A percentile compares a stretch with the other conserved stretches of the same genome.
These are phyloP conservation scores for Hyperoodon ampullatus DNA, from an alignment of 2,113 vertebrate genomes.

Conservation along the genomic window DNA sequence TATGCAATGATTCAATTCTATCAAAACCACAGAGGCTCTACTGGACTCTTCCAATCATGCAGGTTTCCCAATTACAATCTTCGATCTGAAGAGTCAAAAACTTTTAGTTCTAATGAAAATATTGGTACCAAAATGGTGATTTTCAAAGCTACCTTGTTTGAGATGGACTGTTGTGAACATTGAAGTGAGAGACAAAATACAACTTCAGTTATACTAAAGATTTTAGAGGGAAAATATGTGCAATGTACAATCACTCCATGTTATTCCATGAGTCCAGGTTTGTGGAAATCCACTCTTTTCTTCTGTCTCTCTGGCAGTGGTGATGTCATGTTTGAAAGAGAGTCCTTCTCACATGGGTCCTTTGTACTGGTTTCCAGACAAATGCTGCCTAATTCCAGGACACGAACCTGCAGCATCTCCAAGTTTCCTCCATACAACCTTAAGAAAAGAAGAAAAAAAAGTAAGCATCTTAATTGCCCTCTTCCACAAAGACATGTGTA, in stretches of 20 bases:
- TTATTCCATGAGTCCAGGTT: slow-evolving; percentile 62
- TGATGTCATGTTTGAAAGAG: slow-evolving; percentile 55
- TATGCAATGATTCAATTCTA: slow-evolving; percentile 30
- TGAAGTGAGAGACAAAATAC: slow-evolving; percentile 63
- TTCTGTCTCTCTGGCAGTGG: slow-evolving; percentile 57
- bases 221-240: slow-evolving; percentile 44
- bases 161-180: slow-evolving; percentile 47
- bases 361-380: slow-evolving; percentile 90
- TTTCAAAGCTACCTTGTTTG: slow-evolving; percentile 62
- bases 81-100: slow-evolving; percentile 64
- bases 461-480: slow-evolving; percentile 51
- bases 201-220: slow-evolving; percentile 35
- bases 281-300: slow-evolving; percentile 47
- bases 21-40: slow-evolving; percentile 61
- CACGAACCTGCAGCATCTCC: slow-evolving; percentile 92
- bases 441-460: slow-evolving; percentile 76
- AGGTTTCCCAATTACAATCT: slow-evolving; percentile 50
- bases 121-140: slow-evolving; percentile 58
- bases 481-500: background rate
- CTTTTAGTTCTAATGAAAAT: slow-evolving; percentile 71
- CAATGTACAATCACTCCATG: slow-evolving; percentile 48
- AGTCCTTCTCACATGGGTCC: slow-evolving; percentile 85
- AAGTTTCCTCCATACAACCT: slow-evolving; percentile 92
- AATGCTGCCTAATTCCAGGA: slow-evolving; percentile 91
- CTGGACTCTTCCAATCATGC: slow-evolving; percentile 63